A percentile compares a stretch with the other conserved stretches of the same genome.
Evolutionary conservation across 2,888 invertebrate species (phyloP).

Genomic region (Nezara viridula): DNA sequence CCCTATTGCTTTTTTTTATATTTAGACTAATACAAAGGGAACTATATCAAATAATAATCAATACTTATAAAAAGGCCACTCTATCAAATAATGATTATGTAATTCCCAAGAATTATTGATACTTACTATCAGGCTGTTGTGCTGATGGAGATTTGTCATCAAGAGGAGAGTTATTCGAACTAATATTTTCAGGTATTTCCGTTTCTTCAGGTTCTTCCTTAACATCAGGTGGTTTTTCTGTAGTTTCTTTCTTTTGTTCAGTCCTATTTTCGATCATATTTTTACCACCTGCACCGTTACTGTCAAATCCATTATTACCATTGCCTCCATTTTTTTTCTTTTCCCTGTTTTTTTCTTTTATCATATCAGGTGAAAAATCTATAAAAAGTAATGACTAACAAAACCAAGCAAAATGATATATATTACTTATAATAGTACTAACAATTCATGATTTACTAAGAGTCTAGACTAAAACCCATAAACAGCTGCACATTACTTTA

Average conservation of each 20-base stretch:
- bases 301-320: constrained; percentile 64
- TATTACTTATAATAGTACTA: not conserved
- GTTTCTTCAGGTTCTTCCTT: constrained; percentile 66
- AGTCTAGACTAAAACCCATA: not conserved
- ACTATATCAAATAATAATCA: not conserved
- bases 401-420: not conserved
- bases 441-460: not conserved
- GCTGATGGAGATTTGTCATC: constrained; percentile 64
- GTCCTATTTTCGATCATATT: constrained; percentile 63
- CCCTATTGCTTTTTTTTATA: no score
- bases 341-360: constrained; percentile 66
- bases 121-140: constrained; percentile 62
- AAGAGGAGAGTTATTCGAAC: constrained; percentile 63
- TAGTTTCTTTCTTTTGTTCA: constrained; percentile 65
- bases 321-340: constrained; percentile 65
- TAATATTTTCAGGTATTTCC: constrained; percentile 64
- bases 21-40: not conserved
- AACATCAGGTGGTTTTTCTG: constrained; percentile 65
- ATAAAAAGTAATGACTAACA: not conserved
- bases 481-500: not conserved
- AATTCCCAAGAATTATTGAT: not conserved
- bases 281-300: constrained; percentile 61
- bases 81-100: not conserved
- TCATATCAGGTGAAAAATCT: constrained; percentile 63
- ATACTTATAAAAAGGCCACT: not conserved